Evolutionary conservation across 2,113 vertebrate genomes (phyloP), one percentile per base, ranked within the genome.

Genomic region (Myrmecophaga tridactyla): DNA sequence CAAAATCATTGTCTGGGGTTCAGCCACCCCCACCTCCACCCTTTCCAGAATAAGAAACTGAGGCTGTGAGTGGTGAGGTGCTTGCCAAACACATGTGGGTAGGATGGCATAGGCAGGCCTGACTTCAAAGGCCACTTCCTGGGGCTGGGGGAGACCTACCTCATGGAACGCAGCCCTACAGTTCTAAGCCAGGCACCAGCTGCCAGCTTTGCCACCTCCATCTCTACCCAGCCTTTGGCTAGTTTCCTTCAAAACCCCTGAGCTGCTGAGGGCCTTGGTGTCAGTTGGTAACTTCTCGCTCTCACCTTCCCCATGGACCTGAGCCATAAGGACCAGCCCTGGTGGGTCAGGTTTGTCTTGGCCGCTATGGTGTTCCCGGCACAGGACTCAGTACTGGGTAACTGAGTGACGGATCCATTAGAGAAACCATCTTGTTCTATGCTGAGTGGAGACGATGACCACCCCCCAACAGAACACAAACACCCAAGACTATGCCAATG

Each of bases 111-210:
- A 29, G 67, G 21, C 11, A 39, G 82, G 77, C 60, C 48, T 51
- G 48, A 8, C 82, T 31, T 14, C 29, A 18, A 11, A 75, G 51
- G 4, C 27, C 29, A 21, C 17, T 1, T 48, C 13, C 23, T 1
- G 25, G 67, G 17, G 48, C 0, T 6, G 36, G 56, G 15, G 13
- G 7, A 2, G 27, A 7, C 29, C 9, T 3, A 18, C 39, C 36
- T 48, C 12, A 0, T 1, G 3, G 41, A 23, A 43, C 10, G 51
- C n/a, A 7, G 0, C 18, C 53, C 17, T 1, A 20, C 5, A 11
- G 2, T 25, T 31, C 53, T 10, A 13, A 69, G 56, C 34, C 67
- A 43, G 6, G 0, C 1, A 0, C 60, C 3, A 7, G 15, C 60
- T 4, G 0, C 7, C 17, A 27, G 39, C 58, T 31, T 6, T 20